Base-by-base conservation (phyloP, 1,140 invertebrate genomes). In the Trinorchestia longiramus region DNA sequence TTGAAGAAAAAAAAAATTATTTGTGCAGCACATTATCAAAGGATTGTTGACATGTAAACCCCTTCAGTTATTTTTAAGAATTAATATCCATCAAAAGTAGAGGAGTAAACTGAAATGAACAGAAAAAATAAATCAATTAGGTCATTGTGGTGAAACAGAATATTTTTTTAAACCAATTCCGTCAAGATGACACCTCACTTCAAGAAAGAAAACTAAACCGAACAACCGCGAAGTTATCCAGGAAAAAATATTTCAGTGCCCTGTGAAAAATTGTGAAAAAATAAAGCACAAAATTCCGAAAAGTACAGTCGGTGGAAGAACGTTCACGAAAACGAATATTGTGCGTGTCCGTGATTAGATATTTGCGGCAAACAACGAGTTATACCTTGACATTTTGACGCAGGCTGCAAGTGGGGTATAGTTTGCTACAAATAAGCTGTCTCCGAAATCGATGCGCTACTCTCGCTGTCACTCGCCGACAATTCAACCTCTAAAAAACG, bases 371-470 rank as follows among this genome's bases (percentile, higher is more conserved):
- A 91, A 91, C 19, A 43, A 43, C 4, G 88, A 0, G 8, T 94
- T 94, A 43, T 42, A 91, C 88, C 43, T 91, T 43, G 8, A 42
- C 88, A 0, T 42, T 42, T 3, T 91, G 41, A 42, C 43, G 88
- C 41, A 43, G 88, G 88, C 3, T 91, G 88, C 36, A 41, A 91
- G 88, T 42, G 88, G 88, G 15, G 17, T 43, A 28, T 47, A 45
- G 43, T 43, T 45, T 28, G 19, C 44, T 94, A 94, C 43, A 94
- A 44, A 43, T 94, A 94, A 8, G 92, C 92, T 47, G 92, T 94
- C 92, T 94, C 92, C 0, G 43, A 17, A 47, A 94, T 94, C 6
- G 92, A 94, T 11, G 92, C 15, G 15, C 19, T 45, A 47, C 92
- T 94, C 43, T 94, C 92, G 41, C 44, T 15, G 44, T 94, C 92